phyloP scores from a whole-genome alignment of 1,140 invertebrate species.

The Pentalonia nigronervosa region DNA sequence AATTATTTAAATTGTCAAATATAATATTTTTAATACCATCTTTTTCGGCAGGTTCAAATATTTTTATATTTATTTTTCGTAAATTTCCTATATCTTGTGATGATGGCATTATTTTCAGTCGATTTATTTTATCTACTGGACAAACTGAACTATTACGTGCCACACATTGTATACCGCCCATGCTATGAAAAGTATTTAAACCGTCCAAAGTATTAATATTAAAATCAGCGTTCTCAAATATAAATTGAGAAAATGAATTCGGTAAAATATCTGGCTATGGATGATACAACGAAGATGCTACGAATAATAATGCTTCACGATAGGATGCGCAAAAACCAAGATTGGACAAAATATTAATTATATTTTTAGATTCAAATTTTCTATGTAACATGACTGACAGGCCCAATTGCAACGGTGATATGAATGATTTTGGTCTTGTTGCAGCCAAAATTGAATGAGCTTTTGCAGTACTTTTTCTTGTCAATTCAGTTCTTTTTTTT shows the following conservation, averaged over 20 bases:
- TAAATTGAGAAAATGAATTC: slow-evolving; percentile 61
- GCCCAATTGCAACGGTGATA: slow-evolving; percentile 61
- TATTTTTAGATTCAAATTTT: slow-evolving; percentile 61
- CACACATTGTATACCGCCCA: slow-evolving; percentile 61
- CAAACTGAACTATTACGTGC: slow-evolving; percentile 47
- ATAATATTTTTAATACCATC: slow-evolving; percentile 1
- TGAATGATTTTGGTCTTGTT: slow-evolving; percentile 59
- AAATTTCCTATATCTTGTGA: slow-evolving; percentile 59
- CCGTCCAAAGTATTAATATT: slow-evolving; percentile 62
- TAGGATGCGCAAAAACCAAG: slow-evolving; percentile 61
- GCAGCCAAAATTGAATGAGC: too few species aligned
- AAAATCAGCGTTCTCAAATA: slow-evolving; percentile 62
- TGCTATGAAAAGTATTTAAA: slow-evolving; percentile 62
- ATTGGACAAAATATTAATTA: slow-evolving; percentile 60
- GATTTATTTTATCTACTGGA: slow-evolving; percentile 14
- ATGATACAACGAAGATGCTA: slow-evolving; percentile 60
- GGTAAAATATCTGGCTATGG: slow-evolving; percentile 56
- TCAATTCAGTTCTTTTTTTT: not conserved
- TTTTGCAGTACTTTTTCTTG: slow-evolving; percentile 56
- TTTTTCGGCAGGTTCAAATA: not conserved
- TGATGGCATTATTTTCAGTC: not conserved
- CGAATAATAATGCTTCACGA: slow-evolving; percentile 58
- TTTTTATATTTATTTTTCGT: slow-evolving; percentile 53
- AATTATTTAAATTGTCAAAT: too few species aligned
- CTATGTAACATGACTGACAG: slow-evolving; percentile 60